Evolutionary conservation across 2,888 invertebrate genomes (phyloP), one percentile per base, ranked within the genome.

Genomic region (Perizoma affinitatum): DNA sequence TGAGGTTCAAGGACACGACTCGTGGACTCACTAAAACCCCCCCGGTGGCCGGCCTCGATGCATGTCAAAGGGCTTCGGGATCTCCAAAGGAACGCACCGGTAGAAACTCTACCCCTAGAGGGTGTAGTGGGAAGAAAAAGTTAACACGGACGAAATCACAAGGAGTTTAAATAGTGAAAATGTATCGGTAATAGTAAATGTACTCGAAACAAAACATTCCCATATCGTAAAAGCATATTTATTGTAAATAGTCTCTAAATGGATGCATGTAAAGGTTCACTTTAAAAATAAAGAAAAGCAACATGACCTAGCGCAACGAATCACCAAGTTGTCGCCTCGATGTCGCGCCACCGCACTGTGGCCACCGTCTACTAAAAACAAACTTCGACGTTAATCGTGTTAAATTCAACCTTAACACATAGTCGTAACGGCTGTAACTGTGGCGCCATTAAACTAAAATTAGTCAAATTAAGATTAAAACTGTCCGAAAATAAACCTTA

Each of bases 221-320:
- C n/a, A 38, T 7, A 38, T 46, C 46, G 8, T 40, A 47, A 43
- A 42, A n/a, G 35, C 40, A 40, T 33, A 34, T 46, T 47, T 54
- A 47, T 41, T 41, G 22, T 55, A 36, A 57, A 51, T 46, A 51
- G 42, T 36, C 22, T 51, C 8, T 46, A 40, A 57, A 55, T 55
- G n/a, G 48, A 38, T 47, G 42, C 43, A 55, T 45, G 53, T 49
- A 54, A 54, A 62, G 42, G 45, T 57, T 57, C 62, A 71, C 63
- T 71, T 65, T 71, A 71, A 72, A 77, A 80, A 80, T 75, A 76
- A 74, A 76, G 71, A 69, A 66, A 57, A 66, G 6, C 63, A 70
- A 66, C 75, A 68, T 72, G 81, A 80, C 76, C 80, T 79, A 80
- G 75, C 79, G 69, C 79, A 78, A 75, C 76, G 75, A 75, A 62